These are phyloP conservation scores for Cyclargus thomasi DNA, from an alignment of 1,140 invertebrate genomes.

Conservation along the genomic window DNA sequence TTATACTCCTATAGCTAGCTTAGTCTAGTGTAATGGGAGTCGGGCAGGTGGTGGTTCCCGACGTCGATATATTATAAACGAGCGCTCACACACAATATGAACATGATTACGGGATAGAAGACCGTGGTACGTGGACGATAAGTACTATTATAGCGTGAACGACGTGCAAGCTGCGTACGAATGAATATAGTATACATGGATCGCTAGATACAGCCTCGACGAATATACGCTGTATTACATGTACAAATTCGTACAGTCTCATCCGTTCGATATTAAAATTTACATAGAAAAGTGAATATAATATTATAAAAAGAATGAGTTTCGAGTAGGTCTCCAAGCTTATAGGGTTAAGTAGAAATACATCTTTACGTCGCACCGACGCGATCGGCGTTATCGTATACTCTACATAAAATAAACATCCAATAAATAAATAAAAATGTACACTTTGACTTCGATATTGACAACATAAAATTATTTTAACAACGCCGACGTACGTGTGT, in stretches of 20 bases:
- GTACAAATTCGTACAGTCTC: neutral
- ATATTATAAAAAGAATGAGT: conserved; percentile 16
- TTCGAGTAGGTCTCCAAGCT: neutral
- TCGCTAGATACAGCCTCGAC: conserved; percentile 12
- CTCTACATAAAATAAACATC: conserved; percentile 9
- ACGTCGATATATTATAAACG: neutral
- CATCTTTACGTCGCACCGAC: neutral
- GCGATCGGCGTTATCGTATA: neutral
- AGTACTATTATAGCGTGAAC: conserved; percentile 32
- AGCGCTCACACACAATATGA: conserved; percentile 24
- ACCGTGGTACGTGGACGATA: conserved; percentile 26
- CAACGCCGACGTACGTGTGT: neutral
- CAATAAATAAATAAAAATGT: conserved; percentile 14
- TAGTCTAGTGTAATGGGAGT: conserved; percentile 55
- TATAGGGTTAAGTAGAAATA: conserved; percentile 14
- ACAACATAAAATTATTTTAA: conserved; percentile 3
- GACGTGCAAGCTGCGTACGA: conserved; percentile 31
- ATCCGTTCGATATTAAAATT: conserved; percentile 11
- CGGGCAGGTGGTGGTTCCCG: conserved; percentile 29
- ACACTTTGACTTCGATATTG: neutral
- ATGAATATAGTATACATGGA: conserved; percentile 33
- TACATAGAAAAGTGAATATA: conserved; percentile 16
- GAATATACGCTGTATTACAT: conserved; percentile 10
- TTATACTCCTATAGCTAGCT: conserved; percentile 60
- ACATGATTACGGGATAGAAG: conserved; percentile 14